phyloP scores from a whole-genome alignment of 2,113 vertebrate species.

The Ptilonorhynchus violaceus region DNA sequence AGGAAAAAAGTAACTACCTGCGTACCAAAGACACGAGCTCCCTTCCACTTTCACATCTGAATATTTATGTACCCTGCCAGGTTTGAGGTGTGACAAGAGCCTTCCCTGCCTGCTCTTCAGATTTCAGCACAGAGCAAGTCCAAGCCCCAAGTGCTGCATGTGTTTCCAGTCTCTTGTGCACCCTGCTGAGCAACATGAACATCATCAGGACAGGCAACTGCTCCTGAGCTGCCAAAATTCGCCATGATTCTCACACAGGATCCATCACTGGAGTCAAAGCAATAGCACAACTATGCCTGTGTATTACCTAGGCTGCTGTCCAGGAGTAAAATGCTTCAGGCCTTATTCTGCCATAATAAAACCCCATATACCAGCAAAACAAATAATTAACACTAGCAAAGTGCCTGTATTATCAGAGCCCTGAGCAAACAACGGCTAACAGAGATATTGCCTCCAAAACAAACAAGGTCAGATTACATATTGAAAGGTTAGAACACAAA shows the following conservation, averaged over 20 bases:
- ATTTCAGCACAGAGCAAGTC: background rate
- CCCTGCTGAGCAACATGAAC: background rate
- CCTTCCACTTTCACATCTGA: background rate
- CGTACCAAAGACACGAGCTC: background rate
- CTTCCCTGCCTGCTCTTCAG: background rate
- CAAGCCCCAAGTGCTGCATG: accelerated
- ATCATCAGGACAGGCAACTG: background rate
- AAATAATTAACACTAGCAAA: background rate
- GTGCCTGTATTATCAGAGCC: background rate
- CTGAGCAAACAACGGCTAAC: background rate
- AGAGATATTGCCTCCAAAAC: background rate
- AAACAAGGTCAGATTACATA: background rate
- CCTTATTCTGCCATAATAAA: background rate
- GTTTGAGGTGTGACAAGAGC: background rate
- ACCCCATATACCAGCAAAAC: background rate
- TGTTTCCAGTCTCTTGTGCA: background rate
- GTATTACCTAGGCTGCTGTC: background rate
- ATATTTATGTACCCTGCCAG: background rate
- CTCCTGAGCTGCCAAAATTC: background rate
- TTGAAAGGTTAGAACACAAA: background rate
- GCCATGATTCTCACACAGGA: accelerated
- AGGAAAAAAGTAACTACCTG: background rate
- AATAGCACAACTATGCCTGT: background rate
- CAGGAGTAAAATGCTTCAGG: background rate
- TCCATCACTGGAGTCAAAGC: background rate